phyloP scores from a whole-genome alignment of 2,888 invertebrate species.

The Terebella lapidaria region DNA sequence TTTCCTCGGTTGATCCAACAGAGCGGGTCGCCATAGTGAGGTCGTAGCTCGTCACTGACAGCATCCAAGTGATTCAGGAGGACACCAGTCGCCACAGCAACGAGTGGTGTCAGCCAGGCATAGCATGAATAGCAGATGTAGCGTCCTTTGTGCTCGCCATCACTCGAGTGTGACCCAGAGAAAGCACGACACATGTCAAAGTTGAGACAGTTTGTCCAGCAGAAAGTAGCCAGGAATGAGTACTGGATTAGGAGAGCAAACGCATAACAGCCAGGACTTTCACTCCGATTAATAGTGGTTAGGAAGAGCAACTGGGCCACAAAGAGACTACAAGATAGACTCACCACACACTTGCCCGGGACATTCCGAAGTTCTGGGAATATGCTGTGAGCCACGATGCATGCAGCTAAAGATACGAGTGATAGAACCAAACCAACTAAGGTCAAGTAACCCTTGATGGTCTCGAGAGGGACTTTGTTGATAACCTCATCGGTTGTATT shows the following conservation, averaged over 20 bases:
- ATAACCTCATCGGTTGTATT: no score
- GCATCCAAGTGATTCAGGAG: not conserved
- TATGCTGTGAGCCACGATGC: not conserved
- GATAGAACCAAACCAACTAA: no score
- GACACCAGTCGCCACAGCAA: not conserved
- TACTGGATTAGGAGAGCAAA: conserved; percentile 1
- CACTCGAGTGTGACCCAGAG: not conserved
- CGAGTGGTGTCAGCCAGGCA: not conserved
- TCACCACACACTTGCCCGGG: conserved; percentile 1
- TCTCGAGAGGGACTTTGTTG: no score
- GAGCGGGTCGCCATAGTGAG: conserved; percentile 5
- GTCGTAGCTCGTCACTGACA: not conserved
- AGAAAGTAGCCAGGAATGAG: conserved; percentile 5
- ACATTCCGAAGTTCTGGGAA: conserved; percentile 1
- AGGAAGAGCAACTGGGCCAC: conserved; percentile 6
- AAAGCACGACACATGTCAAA: conserved; percentile 7
- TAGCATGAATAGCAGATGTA: not conserved
- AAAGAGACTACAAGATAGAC: not conserved
- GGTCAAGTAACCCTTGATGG: not conserved
- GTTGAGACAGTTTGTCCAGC: conserved; percentile 6
- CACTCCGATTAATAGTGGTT: no score
- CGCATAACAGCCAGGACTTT: not conserved
- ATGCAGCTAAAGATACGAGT: not conserved
- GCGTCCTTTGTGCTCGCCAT: not conserved
- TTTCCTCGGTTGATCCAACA: conserved; percentile 6